Evolutionary conservation across 1,140 invertebrate species (phyloP).

Genomic region (Cotesia vestalis): DNA sequence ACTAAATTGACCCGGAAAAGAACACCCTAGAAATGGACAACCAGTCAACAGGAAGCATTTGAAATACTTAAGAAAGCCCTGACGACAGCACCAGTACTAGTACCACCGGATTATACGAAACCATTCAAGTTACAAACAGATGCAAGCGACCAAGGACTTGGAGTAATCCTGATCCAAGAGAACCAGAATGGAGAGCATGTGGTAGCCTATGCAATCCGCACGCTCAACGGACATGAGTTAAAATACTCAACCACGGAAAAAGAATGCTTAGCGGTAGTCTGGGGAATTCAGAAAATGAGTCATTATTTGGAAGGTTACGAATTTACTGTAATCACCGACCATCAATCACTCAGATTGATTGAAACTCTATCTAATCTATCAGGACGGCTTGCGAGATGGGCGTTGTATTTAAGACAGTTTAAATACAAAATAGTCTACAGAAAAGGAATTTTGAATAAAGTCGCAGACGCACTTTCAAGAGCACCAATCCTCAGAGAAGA

Average conservation of each 20-base stretch:
- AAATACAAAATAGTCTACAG: slow-evolving; percentile 58
- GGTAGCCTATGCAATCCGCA: slow-evolving; percentile 57
- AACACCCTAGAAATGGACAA: slow-evolving; percentile 43
- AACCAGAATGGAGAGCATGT: slow-evolving; percentile 42
- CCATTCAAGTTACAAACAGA: slow-evolving; percentile 49
- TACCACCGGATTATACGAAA: slow-evolving; percentile 46
- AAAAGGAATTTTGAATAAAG: slow-evolving; percentile 50
- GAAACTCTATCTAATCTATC: slow-evolving; percentile 54
- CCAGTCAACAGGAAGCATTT: slow-evolving; percentile 28
- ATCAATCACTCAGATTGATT: slow-evolving; percentile 61
- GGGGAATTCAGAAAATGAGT: slow-evolving; percentile 58
- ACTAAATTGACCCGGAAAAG: slow-evolving; percentile 46
- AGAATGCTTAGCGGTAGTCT: slow-evolving; percentile 63
- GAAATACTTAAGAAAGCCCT: not conserved
- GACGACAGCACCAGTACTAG: not conserved
- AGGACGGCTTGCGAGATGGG: slow-evolving; percentile 61
- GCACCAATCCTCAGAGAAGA: not conserved
- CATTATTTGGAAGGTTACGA: slow-evolving; percentile 58
- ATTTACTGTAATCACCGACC: slow-evolving; percentile 65
- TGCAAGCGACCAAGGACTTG: slow-evolving; percentile 48
- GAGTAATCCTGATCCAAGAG: slow-evolving; percentile 47
- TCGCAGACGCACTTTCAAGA: slow-evolving; percentile 53
- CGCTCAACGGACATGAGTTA: slow-evolving; percentile 51
- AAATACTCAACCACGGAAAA: slow-evolving; percentile 62
- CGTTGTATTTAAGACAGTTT: slow-evolving; percentile 56